Base-by-base conservation (phyloP, 2,888 invertebrate genomes). In the Platycheirus albimanus region DNA sequence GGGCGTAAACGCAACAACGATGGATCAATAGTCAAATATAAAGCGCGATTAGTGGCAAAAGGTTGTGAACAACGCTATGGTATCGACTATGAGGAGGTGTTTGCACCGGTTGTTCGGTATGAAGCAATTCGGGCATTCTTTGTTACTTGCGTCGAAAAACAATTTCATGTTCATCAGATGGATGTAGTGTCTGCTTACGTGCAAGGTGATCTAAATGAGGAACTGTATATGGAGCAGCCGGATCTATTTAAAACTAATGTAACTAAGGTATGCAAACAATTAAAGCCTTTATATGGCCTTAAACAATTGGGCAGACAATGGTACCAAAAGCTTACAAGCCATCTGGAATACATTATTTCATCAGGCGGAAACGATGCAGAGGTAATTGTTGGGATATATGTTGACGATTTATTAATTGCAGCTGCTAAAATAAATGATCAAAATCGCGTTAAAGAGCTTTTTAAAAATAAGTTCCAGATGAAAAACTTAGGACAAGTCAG, bases 371-470 rank as follows among this genome's bases (percentile, higher is more conserved):
- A 43, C 11, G 13, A 11, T 10, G 7, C 30, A 3, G 10, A 30
- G 10, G 13, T 56, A 20, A 58, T 66, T 38, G 28, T 75, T 36
- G 20, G 66, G 1, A 13, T 63, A 20, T 69, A 76, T 38, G 54
- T 61, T 54, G 66, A 63, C 8, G 76, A 69, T 47, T 7, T 77
- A 30, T 20, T 70, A 8, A 36, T 76, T 28, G 76, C 76, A 38
- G 63, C 63, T 1, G 20, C 36, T 11, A 20, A 33, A 4, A 19
- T 52, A 13, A 47, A 71, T 3, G 2, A 49, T 4, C 41, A 64
- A 15, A 28, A 38, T 1, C 6, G 33, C 3, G 28, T 43, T 2
- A 77, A 77, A 56, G 20, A 47, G 7, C 13, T 33, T 17, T 15
- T 78, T 10, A 36, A 30, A 47, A 36, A 61, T 47, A 51, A 67